phyloP scores from a whole-genome alignment of 2,797 vertebrate genomes.

The Labeo calbasu region DNA sequence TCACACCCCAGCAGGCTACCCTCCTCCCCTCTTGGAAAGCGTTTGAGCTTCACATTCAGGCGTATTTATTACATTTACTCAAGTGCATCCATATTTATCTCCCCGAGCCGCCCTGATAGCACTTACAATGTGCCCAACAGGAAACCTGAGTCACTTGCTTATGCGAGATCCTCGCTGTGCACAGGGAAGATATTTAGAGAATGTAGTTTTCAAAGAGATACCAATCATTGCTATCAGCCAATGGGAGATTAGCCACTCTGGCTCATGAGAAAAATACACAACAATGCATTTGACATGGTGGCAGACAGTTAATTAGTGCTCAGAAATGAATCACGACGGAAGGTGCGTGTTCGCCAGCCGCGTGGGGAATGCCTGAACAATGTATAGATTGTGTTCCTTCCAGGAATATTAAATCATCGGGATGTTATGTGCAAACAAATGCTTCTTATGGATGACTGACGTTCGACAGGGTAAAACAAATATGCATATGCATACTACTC shows the following conservation, averaged over 20 bases:
- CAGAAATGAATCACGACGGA: constrained; percentile 28
- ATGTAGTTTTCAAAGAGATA: constrained; percentile 61
- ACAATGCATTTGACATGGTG: constrained; percentile 47
- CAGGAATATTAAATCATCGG: constrained; percentile 44
- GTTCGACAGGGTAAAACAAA: constrained; percentile 4
- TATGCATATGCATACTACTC: neutral
- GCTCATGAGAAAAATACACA: constrained; percentile 45
- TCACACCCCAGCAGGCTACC: constrained; percentile 60
- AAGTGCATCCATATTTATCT: constrained; percentile 64
- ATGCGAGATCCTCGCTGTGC: constrained; percentile 56
- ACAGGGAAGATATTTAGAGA: constrained; percentile 63
- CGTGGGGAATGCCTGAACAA: constrained; percentile 19
- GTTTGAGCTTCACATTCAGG: constrained; percentile 59
- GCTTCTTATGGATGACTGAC: constrained; percentile 33
- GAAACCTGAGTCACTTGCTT: constrained; percentile 59
- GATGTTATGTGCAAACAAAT: constrained; percentile 19
- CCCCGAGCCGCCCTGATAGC: constrained; percentile 48
- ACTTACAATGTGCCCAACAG: constrained; percentile 54
- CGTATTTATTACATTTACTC: constrained; percentile 67
- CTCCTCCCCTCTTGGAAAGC: constrained; percentile 54
- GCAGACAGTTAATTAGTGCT: constrained; percentile 50
- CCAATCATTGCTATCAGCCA: constrained; percentile 56
- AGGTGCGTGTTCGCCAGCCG: constrained; percentile 9
- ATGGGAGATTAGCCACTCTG: constrained; percentile 59
- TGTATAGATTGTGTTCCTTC: constrained; percentile 9